These are phyloP conservation scores for Petaurus breviceps DNA, from an alignment of 2,113 vertebrate species.

Conservation along the genomic window DNA sequence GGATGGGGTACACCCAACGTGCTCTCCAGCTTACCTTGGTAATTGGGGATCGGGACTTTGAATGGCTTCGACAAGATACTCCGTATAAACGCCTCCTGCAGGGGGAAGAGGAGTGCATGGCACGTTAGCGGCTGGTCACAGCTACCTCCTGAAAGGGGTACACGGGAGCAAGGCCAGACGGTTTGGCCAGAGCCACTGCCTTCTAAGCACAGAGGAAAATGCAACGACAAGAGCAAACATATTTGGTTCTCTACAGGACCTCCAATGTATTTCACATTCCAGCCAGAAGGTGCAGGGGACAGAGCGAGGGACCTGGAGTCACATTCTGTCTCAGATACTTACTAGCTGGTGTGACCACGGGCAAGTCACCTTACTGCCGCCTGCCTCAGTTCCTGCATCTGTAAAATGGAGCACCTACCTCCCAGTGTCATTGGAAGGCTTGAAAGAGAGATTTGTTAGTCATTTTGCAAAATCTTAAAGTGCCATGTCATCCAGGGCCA, in stretches of 20 bases:
- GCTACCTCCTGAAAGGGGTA: too few relatives aligned
- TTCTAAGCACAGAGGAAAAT: not conserved
- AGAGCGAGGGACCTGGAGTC: too few relatives aligned
- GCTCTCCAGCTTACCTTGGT: slow-evolving; percentile 88
- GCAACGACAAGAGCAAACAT: not conserved
- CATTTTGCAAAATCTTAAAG: not conserved
- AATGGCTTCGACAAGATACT: slow-evolving; percentile 97
- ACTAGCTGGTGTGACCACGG: too few relatives aligned
- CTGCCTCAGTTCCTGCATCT: not conserved
- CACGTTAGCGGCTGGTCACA: not conserved
- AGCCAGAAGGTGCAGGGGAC: too few relatives aligned
- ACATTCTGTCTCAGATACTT: not conserved
- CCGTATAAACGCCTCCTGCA: slow-evolving; percentile 95
- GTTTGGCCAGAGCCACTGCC: not conserved
- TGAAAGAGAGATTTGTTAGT: not conserved
- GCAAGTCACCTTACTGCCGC: not conserved
- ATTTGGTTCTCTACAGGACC: too few relatives aligned
- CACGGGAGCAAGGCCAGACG: too few relatives aligned
- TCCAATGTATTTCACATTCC: too few relatives aligned
- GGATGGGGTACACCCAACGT: not conserved
- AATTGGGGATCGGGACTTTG: slow-evolving; percentile 96
- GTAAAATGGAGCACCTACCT: not conserved
- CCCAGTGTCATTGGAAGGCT: too few relatives aligned
- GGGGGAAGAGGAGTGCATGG: slow-evolving; percentile 58
- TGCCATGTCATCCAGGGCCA: not conserved